A percentile compares a stretch with the other conserved stretches of the same genome.
Evolutionary conservation across 2,888 invertebrate genomes (phyloP).

Genomic region (Carpatolechia fugitivella): DNA sequence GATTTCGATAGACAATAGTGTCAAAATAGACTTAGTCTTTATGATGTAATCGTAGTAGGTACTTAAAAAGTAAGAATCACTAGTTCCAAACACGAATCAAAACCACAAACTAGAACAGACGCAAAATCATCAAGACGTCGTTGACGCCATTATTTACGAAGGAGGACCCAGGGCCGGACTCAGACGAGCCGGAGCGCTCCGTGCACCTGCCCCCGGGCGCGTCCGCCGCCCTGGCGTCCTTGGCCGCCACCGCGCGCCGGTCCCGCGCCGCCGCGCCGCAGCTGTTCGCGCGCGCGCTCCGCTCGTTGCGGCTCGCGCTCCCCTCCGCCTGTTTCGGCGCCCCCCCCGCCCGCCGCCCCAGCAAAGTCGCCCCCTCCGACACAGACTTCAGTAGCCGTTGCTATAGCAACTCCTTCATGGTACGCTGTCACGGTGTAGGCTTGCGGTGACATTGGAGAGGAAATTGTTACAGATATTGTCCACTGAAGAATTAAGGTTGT

Average conservation of each 20-base stretch:
- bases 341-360: constrained; percentile 38
- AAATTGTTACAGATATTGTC: no score
- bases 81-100: neutral
- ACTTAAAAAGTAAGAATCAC: no score
- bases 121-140: neutral
- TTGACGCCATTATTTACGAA: constrained; percentile 21
- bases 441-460: neutral
- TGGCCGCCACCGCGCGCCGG: constrained; percentile 41
- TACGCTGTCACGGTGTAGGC: constrained; percentile 49
- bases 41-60: no score
- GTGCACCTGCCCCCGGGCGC: constrained; percentile 58
- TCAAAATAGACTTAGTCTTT: no score
- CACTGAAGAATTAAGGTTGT: no score
- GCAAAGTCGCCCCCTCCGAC: constrained; percentile 57
- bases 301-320: constrained; percentile 44
- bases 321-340: constrained; percentile 53
- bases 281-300: constrained; percentile 40
- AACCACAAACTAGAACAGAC: neutral
- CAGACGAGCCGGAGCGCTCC: constrained; percentile 45
- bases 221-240: constrained; percentile 40
- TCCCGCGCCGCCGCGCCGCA: constrained; percentile 26
- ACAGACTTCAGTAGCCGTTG: constrained; percentile 54
- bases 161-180: constrained; percentile 55
- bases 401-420: constrained; percentile 65
- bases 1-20: no score